Evolutionary conservation across 2,113 vertebrate species (phyloP).

Genomic region (Clarias batrachus): DNA sequence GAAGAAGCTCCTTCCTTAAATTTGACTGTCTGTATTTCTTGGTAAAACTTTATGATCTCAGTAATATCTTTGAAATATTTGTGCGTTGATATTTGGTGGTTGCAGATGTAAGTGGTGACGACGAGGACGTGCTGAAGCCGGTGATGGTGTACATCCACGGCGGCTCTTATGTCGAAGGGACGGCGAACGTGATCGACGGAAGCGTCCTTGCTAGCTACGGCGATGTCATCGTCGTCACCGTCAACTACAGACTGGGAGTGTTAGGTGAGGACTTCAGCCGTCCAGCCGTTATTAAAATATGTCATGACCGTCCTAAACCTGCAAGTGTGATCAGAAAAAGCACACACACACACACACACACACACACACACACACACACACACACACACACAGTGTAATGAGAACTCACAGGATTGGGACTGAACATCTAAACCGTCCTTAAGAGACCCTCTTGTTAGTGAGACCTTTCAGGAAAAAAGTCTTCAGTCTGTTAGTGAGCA

Average conservation of each 20-base stretch:
- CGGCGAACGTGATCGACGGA: slow-evolving; percentile 94
- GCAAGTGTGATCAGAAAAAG: too few species aligned
- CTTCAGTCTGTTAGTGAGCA: too few species aligned
- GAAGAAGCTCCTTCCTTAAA: too few species aligned
- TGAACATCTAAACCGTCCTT: too few species aligned
- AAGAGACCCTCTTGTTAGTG: too few species aligned
- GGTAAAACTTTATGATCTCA: neutral
- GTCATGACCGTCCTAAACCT: too few species aligned
- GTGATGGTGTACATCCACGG: slow-evolving; percentile 97
- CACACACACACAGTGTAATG: too few species aligned
- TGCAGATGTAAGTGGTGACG: slow-evolving; percentile 64
- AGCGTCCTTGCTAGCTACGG: slow-evolving; percentile 92
- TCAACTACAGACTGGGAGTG: slow-evolving; percentile 92
- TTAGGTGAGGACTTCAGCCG: slow-evolving; percentile 74
- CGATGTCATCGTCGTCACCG: slow-evolving; percentile 90
- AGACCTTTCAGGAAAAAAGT: too few species aligned
- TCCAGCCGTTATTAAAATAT: neutral
- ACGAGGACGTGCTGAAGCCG: slow-evolving; percentile 85
- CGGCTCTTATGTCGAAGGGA: slow-evolving; percentile 93
- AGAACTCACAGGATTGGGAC: too few species aligned
- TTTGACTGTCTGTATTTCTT: neutral
- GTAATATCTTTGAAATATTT: too few species aligned
- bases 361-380: too few species aligned
- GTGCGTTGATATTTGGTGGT: neutral
- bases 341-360: too few species aligned